Evolutionary conservation across 2,888 invertebrate genomes (phyloP).

Genomic region (Drosophila differens): DNA sequence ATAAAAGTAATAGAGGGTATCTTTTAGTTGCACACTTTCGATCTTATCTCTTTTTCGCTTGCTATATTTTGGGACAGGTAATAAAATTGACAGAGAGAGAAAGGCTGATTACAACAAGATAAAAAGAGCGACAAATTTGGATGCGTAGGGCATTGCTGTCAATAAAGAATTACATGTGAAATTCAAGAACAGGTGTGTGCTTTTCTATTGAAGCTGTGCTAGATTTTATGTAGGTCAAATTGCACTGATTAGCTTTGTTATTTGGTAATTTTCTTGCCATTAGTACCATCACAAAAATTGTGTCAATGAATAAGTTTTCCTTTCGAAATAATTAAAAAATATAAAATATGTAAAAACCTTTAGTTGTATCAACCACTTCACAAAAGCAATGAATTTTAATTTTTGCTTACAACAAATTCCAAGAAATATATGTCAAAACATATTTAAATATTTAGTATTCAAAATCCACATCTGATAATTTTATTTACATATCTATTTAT

Average conservation of each 20-base stretch:
- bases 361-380: background rate
- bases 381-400: background rate
- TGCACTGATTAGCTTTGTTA: constrained; percentile 3
- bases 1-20: background rate
- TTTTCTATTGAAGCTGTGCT: constrained; percentile 14
- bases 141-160: constrained; percentile 48
- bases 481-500: background rate
- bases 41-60: constrained; percentile 5
- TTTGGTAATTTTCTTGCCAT: constrained; percentile 10
- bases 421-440: background rate
- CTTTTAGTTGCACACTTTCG: background rate
- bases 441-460: background rate
- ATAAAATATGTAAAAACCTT: background rate
- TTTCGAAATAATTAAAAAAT: background rate
- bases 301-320: constrained; percentile 13
- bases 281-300: background rate
- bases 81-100: constrained; percentile 37
- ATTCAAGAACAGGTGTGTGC: constrained; percentile 36
- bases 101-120: background rate
- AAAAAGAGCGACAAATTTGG: constrained; percentile 28
- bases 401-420: background rate
- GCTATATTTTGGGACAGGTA: constrained; percentile 42
- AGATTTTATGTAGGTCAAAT: constrained; percentile 25
- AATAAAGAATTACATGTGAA: constrained; percentile 44
- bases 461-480: background rate